Conservation (phyloP, 1,140 invertebrate genomes). For the Ceratina calcarata region DNA sequence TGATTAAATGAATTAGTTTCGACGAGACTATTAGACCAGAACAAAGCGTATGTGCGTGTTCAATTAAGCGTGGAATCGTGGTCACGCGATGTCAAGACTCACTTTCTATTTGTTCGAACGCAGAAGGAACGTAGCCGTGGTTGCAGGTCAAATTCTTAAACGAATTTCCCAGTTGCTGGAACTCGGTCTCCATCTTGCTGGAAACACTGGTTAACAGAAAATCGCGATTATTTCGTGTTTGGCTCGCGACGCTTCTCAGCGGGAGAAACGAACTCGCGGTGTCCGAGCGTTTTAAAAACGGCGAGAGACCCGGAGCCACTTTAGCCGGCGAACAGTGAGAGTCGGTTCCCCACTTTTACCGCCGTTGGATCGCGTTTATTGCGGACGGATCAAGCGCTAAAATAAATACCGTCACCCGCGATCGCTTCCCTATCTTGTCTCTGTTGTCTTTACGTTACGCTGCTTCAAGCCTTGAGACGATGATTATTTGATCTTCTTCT, state of each 20-base stretch:
- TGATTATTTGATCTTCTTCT: too few species aligned
- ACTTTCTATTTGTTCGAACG: conserved; percentile 73
- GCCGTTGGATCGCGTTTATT: conserved; percentile 30
- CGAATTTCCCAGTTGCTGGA: conserved; percentile 54
- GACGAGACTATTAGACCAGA: background rate
- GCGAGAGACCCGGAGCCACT: conserved; percentile 6
- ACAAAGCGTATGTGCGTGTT: background rate
- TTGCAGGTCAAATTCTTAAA: conserved; percentile 69
- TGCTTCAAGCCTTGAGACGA: too few species aligned
- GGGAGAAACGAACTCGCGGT: conserved; percentile 31
- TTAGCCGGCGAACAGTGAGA: conserved; percentile 60
- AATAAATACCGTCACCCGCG: background rate
- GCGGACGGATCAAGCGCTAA: conserved; percentile 29
- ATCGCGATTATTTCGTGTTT: background rate
- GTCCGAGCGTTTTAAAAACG: conserved; percentile 6
- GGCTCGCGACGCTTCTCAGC: background rate
- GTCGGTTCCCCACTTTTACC: conserved; percentile 71
- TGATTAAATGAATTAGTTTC: background rate
- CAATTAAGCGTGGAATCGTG: background rate
- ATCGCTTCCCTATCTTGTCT: background rate
- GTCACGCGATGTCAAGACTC: conserved; percentile 50
- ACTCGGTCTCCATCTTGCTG: conserved; percentile 7
- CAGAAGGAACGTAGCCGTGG: conserved; percentile 64
- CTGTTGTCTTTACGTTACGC: too few species aligned
- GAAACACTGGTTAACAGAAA: background rate